A percentile compares a stretch with the other conserved stretches of the same genome.
Evolutionary conservation across 1,140 invertebrate genomes (phyloP).

Genomic region (Euura saliciscinereae): DNA sequence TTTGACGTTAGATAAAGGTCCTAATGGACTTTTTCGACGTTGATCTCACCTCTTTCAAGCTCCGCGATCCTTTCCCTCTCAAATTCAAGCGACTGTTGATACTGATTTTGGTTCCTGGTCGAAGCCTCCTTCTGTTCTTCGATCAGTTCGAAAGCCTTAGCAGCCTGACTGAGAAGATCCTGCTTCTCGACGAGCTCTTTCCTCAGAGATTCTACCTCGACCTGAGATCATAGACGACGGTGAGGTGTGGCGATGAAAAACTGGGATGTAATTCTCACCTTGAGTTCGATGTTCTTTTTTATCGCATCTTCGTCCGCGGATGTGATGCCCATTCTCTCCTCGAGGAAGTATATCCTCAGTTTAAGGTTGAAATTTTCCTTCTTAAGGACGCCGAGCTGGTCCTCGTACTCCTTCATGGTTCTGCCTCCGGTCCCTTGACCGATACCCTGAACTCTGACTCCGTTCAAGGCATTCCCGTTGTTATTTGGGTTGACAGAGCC

Average conservation of each 20-base stretch:
- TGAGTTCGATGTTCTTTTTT: constrained; percentile 79
- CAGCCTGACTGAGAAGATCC: constrained; percentile 80
- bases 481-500: no score
- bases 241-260: not conserved
- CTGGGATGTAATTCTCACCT: constrained; percentile 61
- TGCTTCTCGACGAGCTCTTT: constrained; percentile 83
- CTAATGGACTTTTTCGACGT: not conserved
- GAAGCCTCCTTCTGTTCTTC: constrained; percentile 65
- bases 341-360: constrained; percentile 87
- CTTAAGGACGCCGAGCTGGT: constrained; percentile 78
- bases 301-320: constrained; percentile 66
- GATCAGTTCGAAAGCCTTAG: constrained; percentile 76
- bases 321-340: constrained; percentile 78
- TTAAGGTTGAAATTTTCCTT: constrained; percentile 95
- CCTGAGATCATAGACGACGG: constrained; percentile 57
- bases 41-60: constrained; percentile 43
- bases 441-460: constrained; percentile 33
- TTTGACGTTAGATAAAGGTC: not conserved
- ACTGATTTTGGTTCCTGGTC: constrained; percentile 43
- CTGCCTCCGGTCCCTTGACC: constrained; percentile 57
- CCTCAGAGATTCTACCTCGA: constrained; percentile 78
- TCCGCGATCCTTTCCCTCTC: constrained; percentile 45
- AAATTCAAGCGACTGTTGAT: constrained; percentile 47
- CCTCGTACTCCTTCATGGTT: constrained; percentile 90
- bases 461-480: constrained; percentile 22